Evolutionary conservation across 2,797 vertebrate species (phyloP).

Genomic region (Philypnodon macrostomus): DNA sequence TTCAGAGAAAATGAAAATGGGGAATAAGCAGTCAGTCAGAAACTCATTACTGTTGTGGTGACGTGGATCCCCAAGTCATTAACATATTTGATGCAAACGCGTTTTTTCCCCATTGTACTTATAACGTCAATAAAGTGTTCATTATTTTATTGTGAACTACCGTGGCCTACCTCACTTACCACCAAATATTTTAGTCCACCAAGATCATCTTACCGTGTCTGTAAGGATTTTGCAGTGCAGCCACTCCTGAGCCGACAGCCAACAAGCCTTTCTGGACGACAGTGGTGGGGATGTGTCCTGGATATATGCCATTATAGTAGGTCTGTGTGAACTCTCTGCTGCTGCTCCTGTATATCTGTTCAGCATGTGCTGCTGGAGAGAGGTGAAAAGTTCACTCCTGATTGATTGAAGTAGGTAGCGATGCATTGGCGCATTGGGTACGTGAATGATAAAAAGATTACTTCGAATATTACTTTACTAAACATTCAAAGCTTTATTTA

Average conservation of each 20-base stretch:
- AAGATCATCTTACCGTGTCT: conserved; percentile 87
- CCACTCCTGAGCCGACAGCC: conserved; percentile 84
- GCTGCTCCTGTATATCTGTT: conserved; percentile 34
- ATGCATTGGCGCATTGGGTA: no score
- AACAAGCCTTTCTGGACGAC: conserved; percentile 85
- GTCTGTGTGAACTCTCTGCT: conserved; percentile 21
- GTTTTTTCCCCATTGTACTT: no score
- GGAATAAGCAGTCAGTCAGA: no score
- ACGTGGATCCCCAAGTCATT: no score
- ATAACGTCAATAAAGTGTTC: no score
- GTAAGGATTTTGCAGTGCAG: conserved; percentile 87
- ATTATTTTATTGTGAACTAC: no score
- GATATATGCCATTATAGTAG: conserved; percentile 75
- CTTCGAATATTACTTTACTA: no score
- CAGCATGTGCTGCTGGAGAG: conserved; percentile 34
- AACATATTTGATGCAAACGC: no score
- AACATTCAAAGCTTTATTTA: not conserved
- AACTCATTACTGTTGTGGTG: no score
- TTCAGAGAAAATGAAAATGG: no score
- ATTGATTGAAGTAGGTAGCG: not conserved
- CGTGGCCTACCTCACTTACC: no score
- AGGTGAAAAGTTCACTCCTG: not conserved
- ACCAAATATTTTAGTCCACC: not conserved
- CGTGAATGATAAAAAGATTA: not conserved
- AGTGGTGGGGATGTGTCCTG: conserved; percentile 85